Conservation (phyloP, 2,113 vertebrate genomes). For the Scomber colias region DNA sequence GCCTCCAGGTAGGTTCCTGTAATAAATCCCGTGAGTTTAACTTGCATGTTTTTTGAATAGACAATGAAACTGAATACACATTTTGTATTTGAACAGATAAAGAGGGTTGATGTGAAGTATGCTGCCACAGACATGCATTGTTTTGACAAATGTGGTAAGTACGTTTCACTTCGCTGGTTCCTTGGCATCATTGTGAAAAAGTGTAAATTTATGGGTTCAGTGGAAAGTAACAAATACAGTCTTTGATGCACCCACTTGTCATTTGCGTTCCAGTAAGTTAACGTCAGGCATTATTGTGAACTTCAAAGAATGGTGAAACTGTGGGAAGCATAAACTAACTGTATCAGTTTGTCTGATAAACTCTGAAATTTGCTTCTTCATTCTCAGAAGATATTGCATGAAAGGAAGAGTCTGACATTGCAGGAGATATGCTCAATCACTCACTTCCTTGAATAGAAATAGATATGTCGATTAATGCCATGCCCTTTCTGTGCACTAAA, state of each 20-base stretch:
- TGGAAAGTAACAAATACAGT: too few species aligned
- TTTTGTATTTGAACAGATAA: slow-evolving; percentile 69
- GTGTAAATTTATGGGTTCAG: background rate
- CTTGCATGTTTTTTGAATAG: too few species aligned
- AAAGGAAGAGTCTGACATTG: too few species aligned
- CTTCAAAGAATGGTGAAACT: background rate
- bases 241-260: background rate
- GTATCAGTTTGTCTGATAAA: background rate
- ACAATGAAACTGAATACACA: background rate
- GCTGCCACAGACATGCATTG: slow-evolving; percentile 68
- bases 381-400: background rate
- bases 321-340: background rate
- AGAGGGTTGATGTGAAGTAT: slow-evolving; percentile 71
- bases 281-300: too few species aligned
- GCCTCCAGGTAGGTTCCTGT: slow-evolving; percentile 73
- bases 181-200: slow-evolving; percentile 6
- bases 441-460: too few species aligned
- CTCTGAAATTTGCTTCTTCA: background rate
- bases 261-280: background rate
- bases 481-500: too few species aligned
- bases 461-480: too few species aligned
- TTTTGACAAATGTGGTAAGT: slow-evolving; percentile 73
- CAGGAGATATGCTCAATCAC: too few species aligned
- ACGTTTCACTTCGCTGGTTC: background rate
- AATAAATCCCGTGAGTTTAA: background rate